Evolutionary conservation across 1,140 invertebrate species (phyloP).

Genomic region (Pseudomyrmex flavicornis): DNA sequence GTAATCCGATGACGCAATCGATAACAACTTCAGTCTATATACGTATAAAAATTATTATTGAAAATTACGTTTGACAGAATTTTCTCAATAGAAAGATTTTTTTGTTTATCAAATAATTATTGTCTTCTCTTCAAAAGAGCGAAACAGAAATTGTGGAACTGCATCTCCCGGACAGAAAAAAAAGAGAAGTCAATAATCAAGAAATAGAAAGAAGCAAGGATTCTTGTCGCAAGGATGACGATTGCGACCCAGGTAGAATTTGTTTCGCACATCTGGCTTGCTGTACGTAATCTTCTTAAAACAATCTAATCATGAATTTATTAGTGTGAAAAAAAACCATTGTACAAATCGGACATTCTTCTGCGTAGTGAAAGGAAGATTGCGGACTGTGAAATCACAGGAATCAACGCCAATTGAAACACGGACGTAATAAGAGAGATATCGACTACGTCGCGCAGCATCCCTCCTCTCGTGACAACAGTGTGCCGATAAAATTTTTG

Average conservation of each 20-base stretch:
- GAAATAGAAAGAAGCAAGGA: background rate
- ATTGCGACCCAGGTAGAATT: conserved; percentile 55
- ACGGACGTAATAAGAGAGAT: background rate
- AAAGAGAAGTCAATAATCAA: conserved; percentile 51
- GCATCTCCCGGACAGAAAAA: conserved; percentile 63
- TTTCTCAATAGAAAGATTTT: no score
- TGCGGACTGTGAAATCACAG: background rate
- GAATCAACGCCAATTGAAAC: conserved; percentile 19
- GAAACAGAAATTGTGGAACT: conserved; percentile 66
- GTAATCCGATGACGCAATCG: conserved; percentile 17
- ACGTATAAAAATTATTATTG: no score
- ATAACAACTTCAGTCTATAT: background rate
- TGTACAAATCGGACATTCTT: background rate
- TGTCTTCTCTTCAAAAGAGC: conserved; percentile 35
- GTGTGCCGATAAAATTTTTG: conserved; percentile 27
- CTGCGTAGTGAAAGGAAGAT: conserved; percentile 44
- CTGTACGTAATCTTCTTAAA: conserved; percentile 56
- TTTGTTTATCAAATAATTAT: no score
- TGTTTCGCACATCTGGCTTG: conserved; percentile 58
- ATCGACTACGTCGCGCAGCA: background rate
- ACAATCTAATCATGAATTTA: background rate
- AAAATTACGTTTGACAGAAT: no score
- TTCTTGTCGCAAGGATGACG: conserved; percentile 55
- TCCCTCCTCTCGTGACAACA: background rate
- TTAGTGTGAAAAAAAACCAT: background rate